phyloP scores from a whole-genome alignment of 2,888 invertebrate genomes.

The Spialia ferax region DNA sequence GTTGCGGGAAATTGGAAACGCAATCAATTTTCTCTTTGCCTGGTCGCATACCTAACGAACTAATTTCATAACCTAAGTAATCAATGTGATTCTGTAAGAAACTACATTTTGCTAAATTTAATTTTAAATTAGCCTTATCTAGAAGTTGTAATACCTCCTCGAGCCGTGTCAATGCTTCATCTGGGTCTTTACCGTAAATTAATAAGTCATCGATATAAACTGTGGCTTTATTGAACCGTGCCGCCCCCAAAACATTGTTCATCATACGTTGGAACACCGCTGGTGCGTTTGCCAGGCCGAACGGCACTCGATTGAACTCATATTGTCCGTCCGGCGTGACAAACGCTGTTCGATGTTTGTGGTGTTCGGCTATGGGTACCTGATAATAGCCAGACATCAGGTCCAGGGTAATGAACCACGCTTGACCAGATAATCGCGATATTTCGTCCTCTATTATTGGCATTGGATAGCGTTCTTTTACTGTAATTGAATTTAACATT shows the following conservation, averaged over 20 bases:
- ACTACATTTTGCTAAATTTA: not conserved
- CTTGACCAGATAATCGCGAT: not conserved
- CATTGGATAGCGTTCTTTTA: not conserved
- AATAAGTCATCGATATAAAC: not conserved
- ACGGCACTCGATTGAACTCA: not conserved
- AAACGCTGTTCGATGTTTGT: not conserved
- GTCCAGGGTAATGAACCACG: not conserved
- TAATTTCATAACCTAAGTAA: constrained; percentile 45
- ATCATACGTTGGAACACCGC: constrained; percentile 6
- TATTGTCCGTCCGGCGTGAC: constrained; percentile 10
- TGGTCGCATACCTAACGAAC: not conserved
- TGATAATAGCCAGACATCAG: not conserved
- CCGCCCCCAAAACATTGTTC: not conserved
- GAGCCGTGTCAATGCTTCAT: not conserved
- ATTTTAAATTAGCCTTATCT: not conserved
- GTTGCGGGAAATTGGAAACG: not conserved
- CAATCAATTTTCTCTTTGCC: not conserved
- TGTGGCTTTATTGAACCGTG: not conserved
- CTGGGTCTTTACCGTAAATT: not conserved
- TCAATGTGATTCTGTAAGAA: constrained; percentile 38
- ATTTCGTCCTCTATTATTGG: not conserved
- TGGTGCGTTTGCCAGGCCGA: constrained; percentile 5
- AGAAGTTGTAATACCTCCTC: not conserved
- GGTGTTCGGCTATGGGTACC: not conserved
- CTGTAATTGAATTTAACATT: not conserved